A percentile compares a stretch with the other conserved stretches of the same genome.
Evolutionary conservation across 2,797 vertebrate species (phyloP).

Genomic region (Phyllotis vaccarum): DNA sequence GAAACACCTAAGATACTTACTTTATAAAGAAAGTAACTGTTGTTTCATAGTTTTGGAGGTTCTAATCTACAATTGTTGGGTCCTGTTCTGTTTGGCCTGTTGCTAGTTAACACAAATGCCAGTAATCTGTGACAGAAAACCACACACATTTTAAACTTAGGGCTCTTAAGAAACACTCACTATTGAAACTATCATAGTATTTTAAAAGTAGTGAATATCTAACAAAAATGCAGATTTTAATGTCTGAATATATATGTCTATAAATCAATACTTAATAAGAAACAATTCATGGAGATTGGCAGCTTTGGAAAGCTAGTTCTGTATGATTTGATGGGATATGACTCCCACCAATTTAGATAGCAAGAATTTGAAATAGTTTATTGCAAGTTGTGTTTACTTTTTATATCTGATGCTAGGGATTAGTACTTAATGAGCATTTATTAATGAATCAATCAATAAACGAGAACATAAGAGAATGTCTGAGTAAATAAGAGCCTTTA

Average conservation of each 20-base stretch:
- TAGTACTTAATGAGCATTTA: neutral
- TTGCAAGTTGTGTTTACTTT: neutral
- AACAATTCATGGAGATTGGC: neutral
- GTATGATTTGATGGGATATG: neutral
- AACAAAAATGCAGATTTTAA: slow-evolving; percentile 31
- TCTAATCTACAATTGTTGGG: neutral
- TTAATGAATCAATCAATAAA: neutral
- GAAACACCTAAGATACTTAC: neutral
- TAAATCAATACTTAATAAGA: slow-evolving; percentile 16
- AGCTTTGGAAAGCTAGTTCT: neutral
- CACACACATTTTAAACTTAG: neutral
- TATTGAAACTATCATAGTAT: neutral
- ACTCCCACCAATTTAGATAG: neutral
- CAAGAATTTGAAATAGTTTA: neutral
- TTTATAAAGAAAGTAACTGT: neutral
- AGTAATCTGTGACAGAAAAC: neutral
- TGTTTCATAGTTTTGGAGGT: neutral
- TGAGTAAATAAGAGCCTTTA: neutral
- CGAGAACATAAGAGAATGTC: neutral
- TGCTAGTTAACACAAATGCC: too few relatives aligned
- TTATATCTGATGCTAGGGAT: neutral
- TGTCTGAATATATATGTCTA: neutral
- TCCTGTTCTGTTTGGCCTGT: neutral
- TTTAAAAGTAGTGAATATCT: neutral
- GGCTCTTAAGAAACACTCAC: neutral